A percentile compares a stretch with the other conserved stretches of the same genome.
These are phyloP conservation scores for Dipus sagitta DNA, from an alignment of 2,797 vertebrate genomes.

Conservation along the genomic window DNA sequence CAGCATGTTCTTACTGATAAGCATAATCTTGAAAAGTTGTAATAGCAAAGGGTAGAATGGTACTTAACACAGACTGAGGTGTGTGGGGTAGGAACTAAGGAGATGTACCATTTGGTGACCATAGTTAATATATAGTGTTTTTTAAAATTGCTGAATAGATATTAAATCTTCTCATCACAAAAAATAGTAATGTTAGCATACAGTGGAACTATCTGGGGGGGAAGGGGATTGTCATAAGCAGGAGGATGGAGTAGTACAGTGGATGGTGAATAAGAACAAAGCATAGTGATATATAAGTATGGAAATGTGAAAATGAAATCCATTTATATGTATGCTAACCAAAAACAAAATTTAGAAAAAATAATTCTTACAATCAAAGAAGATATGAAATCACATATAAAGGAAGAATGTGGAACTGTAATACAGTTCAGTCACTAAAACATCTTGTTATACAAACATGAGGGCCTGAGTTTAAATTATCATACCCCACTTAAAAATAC, in stretches of 20 bases:
- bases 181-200: not conserved
- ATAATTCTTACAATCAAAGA: too few relatives aligned
- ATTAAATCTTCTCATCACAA: not conserved
- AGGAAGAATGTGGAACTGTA: too few relatives aligned
- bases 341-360: too few relatives aligned
- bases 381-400: too few relatives aligned
- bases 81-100: not conserved
- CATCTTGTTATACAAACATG: too few relatives aligned
- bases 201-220: not conserved
- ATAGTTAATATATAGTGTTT: not conserved
- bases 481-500: too few relatives aligned
- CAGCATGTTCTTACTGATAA: not conserved
- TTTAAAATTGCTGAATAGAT: not conserved
- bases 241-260: not conserved
- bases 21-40: not conserved
- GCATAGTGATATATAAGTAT: not conserved
- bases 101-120: not conserved
- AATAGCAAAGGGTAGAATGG: not conserved
- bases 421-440: too few relatives aligned
- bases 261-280: not conserved
- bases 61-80: not conserved
- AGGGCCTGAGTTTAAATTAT: too few relatives aligned
- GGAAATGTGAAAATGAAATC: too few relatives aligned
- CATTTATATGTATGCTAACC: too few relatives aligned
- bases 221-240: too few relatives aligned